Conservation (phyloP, 2,113 vertebrate genomes). For the Silurus glanis region DNA sequence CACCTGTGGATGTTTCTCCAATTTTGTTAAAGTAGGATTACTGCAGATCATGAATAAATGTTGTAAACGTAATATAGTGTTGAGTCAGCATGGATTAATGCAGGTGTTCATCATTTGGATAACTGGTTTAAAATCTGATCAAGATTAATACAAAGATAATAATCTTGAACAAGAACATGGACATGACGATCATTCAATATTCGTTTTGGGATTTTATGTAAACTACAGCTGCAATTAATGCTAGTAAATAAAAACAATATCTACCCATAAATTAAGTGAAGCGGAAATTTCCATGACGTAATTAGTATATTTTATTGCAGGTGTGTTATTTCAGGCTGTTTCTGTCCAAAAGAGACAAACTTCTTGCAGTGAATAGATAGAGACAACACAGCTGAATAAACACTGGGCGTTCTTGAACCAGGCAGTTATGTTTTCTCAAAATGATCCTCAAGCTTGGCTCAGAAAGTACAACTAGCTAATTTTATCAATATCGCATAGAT, state of each 20-base stretch:
- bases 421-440: background rate
- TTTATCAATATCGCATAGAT: background rate
- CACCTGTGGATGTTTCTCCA: no score
- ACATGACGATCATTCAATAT: background rate
- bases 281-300: background rate
- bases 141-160: background rate
- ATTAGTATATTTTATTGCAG: background rate
- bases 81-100: background rate
- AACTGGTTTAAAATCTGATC: background rate
- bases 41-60: no score
- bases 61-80: background rate
- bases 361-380: slow-evolving; percentile 11
- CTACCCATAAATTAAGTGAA: background rate
- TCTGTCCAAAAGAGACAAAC: background rate
- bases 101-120: background rate
- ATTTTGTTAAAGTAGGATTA: background rate
- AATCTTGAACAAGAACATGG: background rate
- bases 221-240: background rate
- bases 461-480: background rate
- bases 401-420: slow-evolving; percentile 14
- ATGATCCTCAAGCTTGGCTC: background rate
- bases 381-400: slow-evolving; percentile 43
- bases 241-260: background rate
- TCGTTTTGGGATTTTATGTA: background rate
- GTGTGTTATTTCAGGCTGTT: background rate